Conservation (phyloP, 2,113 vertebrate species). For the Megaleporinus macrocephalus region DNA sequence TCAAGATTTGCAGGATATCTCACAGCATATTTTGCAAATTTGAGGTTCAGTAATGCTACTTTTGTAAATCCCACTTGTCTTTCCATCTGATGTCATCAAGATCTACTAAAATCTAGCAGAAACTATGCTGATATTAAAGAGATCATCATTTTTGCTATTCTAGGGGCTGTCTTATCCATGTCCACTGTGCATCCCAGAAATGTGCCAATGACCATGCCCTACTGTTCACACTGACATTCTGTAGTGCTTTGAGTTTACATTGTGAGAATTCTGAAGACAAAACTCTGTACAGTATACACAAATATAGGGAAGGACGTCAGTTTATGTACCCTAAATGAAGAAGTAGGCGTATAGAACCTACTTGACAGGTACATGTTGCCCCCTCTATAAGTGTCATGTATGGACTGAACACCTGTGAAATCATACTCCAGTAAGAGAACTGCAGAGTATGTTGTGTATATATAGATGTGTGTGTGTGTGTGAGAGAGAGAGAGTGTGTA, state of each 20-base stretch:
- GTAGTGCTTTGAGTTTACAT: no score
- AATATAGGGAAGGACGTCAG: neutral
- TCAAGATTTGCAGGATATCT: no score
- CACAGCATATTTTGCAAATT: no score
- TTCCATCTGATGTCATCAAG: no score
- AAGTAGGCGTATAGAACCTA: neutral
- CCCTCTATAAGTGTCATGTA: slow-evolving; percentile 5
- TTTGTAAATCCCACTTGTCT: no score
- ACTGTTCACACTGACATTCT: neutral
- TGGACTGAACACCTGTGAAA: slow-evolving; percentile 28
- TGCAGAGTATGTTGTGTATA: neutral
- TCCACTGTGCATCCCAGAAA: no score
- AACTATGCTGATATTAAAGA: no score
- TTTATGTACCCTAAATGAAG: neutral
- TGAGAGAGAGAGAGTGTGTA: slow-evolving; percentile 27
- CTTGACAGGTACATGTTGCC: neutral
- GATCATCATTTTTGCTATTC: no score
- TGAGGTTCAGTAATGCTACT: no score
- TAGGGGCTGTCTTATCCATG: no score
- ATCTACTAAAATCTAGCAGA: no score
- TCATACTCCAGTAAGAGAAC: slow-evolving; percentile 5
- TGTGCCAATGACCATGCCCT: neutral
- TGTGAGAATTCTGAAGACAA: no score
- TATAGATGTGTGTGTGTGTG: slow-evolving; percentile 25
- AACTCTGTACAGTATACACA: neutral